Conservation (phyloP, 2,888 invertebrate genomes). For the Boloria euphrosyne region DNA sequence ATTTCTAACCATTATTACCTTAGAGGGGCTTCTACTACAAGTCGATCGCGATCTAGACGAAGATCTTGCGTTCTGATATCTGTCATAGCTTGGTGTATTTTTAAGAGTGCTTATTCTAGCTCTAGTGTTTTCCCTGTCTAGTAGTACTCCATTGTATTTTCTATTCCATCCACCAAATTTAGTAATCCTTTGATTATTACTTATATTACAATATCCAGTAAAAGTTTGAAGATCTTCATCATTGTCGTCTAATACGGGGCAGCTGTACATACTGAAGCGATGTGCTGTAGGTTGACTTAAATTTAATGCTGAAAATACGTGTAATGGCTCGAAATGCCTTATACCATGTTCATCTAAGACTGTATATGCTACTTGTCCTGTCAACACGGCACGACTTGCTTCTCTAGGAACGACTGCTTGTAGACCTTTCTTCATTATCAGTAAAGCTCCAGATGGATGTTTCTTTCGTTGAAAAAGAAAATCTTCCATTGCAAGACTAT, state of each 20-base stretch:
- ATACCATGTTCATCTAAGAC: constrained; percentile 90
- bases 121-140: constrained; percentile 71
- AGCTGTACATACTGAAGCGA: constrained; percentile 86
- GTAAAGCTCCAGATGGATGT: constrained; percentile 80
- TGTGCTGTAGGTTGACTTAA: constrained; percentile 85
- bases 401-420: constrained; percentile 90
- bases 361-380: constrained; percentile 88
- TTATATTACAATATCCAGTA: constrained; percentile 75
- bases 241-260: constrained; percentile 81
- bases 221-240: constrained; percentile 73
- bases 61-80: constrained; percentile 70
- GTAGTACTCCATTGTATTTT: constrained; percentile 65
- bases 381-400: constrained; percentile 87
- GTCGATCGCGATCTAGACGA: constrained; percentile 73
- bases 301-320: constrained; percentile 87
- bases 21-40: constrained; percentile 74
- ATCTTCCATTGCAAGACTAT: constrained; percentile 89
- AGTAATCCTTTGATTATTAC: constrained; percentile 74
- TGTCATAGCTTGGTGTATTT: constrained; percentile 81
- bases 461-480: constrained; percentile 84
- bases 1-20: constrained; percentile 63
- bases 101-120: constrained; percentile 75
- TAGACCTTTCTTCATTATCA: constrained; percentile 88
- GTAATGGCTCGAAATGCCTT: constrained; percentile 88
- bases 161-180: constrained; percentile 73